Evolutionary conservation across 2,113 vertebrate species (phyloP), one percentile per base, ranked within the genome.

Genomic region (Edolisoma coerulescens): DNA sequence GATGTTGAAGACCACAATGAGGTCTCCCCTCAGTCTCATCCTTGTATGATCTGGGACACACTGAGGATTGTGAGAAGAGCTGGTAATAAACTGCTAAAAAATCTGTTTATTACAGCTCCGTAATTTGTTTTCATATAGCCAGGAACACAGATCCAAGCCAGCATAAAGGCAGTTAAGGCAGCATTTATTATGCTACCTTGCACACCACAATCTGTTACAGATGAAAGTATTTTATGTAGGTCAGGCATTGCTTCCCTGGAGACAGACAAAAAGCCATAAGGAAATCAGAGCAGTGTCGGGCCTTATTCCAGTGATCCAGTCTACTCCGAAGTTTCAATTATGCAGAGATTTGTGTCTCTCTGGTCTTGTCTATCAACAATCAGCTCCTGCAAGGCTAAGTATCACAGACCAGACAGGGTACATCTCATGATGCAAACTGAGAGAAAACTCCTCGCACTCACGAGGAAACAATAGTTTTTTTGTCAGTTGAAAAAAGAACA

Each of bases 141-240:
- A 70, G 32, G 89, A 89, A 89, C 60, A 74, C 39, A 84, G 89
- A 90, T 73, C 42, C 74, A 47, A 82, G 63, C 27, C 71, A 84
- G 56, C 52, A 56, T 26, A 61, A 78, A 95, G 53, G 27, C 18
- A 82, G 65, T 60, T 16, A 37, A 95, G 33, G 85, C 53, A 93
- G 80, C 44, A 73, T 13, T 45, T 9, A 59, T 80, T 84, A 50
- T 53, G 84, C 39, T 92, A 90, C 86, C 75, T 54, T 68, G 85
- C 57, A 93, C 61, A 49, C 50, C 11, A 57, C 70, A 63, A 24
- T 76, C 71, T 93, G 89, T 42, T 79, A 57, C 56, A 88, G 61
- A 92, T 60, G 33, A 53, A 95, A 92, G 80, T 81, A 35, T 54
- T 88, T 83, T 93, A 97, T 91, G 61, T 94, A 95, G 86, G 93